Conservation (phyloP, 2,797 vertebrate species). For the Lepus oiostolus region DNA sequence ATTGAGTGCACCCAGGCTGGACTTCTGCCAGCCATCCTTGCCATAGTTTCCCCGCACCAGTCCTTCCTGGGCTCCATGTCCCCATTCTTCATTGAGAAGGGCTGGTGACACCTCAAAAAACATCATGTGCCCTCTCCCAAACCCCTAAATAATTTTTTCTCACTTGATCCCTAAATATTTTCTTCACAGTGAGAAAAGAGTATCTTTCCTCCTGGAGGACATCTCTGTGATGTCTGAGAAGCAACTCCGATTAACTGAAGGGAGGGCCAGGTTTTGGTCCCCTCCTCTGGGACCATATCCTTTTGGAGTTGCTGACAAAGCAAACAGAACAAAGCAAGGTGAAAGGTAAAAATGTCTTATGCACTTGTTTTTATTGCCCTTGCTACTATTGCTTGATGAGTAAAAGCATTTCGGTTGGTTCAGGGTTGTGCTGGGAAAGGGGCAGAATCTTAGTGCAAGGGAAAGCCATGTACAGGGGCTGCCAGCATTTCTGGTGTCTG, state of each 20-base stretch:
- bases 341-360: neutral
- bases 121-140: neutral
- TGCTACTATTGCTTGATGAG: neutral
- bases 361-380: neutral
- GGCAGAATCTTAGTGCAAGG: neutral
- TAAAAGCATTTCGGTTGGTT: neutral
- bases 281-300: neutral
- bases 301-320: slow-evolving; percentile 38
- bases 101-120: neutral
- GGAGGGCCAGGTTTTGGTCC: neutral
- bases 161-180: neutral
- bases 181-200: slow-evolving; percentile 20
- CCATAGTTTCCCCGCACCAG: neutral
- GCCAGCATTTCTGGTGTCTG: neutral
- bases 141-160: slow-evolving; percentile 26
- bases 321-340: slow-evolving; percentile 8
- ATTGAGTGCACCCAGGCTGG: neutral
- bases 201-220: neutral
- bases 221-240: neutral
- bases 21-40: neutral
- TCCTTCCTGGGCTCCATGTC: neutral
- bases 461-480: neutral
- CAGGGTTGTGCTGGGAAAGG: neutral
- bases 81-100: slow-evolving; percentile 52
- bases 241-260: neutral